Base-by-base conservation (phyloP, 2,888 invertebrate genomes). In the Euplexia lucipara region DNA sequence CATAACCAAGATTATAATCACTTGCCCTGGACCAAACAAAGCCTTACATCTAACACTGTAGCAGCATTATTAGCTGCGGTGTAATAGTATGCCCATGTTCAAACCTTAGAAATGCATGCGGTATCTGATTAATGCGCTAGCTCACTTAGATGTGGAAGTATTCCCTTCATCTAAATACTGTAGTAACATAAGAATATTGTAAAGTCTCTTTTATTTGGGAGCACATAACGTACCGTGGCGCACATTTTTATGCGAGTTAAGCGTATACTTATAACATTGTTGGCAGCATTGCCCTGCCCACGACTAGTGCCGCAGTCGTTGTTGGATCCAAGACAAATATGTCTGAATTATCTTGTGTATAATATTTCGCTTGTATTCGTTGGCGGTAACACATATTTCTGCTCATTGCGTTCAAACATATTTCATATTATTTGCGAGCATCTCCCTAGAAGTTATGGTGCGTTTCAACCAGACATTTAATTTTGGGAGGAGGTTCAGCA, bases 301-400 rank as follows among this genome's bases (percentile, higher is more conserved):
- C 56, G 39, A 68, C 57, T 35, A 79, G 42, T 63, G 52, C 71
- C 41, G 53, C 74, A 61, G 64, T 65, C 53, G 61, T 37, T 47
- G 53, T 63, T 26, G 67, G 60, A 44, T 64, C 62, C 62, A 75
- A 78, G 70, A 81, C 70, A 78, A 81, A 78, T 81, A 65, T 65
- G 65, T 81, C 67, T 70, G 62, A 53, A 70, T 74, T 73, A 78
- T 62, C 35, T 44, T 74, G 77, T 80, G 42, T 32, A 60, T 54
- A 60, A 54, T 59, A 63, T 48, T 71, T 58, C 22, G 39, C 53
- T 48, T 47, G 22, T 69, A 59, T 71, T 49, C 51, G 52, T 42
- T 44, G 78, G 48, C 54, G 30, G 35, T 22, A 20, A 59, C 26
- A 44, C 9, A 69, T 47, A 42, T 39, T 37, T 49, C 16, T 16